A percentile compares a stretch with the other conserved stretches of the same genome.
These are phyloP conservation scores for Chaetodon trifascialis DNA, from an alignment of 2,113 vertebrate species.

Conservation along the genomic window DNA sequence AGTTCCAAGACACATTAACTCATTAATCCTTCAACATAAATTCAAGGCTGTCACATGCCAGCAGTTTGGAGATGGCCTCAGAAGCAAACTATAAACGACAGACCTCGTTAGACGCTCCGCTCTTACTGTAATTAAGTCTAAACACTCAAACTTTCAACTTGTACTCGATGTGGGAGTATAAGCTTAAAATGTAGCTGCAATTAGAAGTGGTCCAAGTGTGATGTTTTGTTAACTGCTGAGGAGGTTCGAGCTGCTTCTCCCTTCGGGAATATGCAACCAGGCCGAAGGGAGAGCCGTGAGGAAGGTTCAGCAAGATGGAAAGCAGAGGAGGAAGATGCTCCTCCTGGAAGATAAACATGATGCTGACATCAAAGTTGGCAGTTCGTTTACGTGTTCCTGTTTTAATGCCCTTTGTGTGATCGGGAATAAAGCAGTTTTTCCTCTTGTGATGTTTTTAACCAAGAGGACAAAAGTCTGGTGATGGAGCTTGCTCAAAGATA, in stretches of 20 bases:
- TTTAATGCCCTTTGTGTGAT: slow-evolving; percentile 1
- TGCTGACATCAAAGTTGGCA: not conserved
- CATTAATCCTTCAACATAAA: slow-evolving; percentile 3
- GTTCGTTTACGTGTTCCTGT: not conserved
- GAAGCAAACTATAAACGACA: not conserved
- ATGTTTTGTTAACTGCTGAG: not conserved
- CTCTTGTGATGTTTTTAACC: not conserved
- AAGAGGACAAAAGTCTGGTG: not conserved
- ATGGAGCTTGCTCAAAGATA: too few relatives aligned
- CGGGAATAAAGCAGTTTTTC: not conserved
- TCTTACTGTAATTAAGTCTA: not conserved
- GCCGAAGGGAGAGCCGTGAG: not conserved
- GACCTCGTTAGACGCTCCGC: not conserved
- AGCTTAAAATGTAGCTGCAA: slow-evolving; percentile 6
- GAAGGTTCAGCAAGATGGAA: not conserved
- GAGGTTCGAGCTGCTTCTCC: not conserved
- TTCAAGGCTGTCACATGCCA: slow-evolving; percentile 20
- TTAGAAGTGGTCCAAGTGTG: not conserved
- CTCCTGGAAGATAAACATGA: not conserved
- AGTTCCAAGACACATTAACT: slow-evolving; percentile 6
- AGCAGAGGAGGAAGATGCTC: not conserved
- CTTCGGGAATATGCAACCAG: not conserved
- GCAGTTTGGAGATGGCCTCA: not conserved
- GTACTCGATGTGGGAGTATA: not conserved
- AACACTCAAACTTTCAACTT: slow-evolving; percentile 29